These are phyloP conservation scores for Pararge aegeria DNA, from an alignment of 1,140 invertebrate species.

Conservation along the genomic window DNA sequence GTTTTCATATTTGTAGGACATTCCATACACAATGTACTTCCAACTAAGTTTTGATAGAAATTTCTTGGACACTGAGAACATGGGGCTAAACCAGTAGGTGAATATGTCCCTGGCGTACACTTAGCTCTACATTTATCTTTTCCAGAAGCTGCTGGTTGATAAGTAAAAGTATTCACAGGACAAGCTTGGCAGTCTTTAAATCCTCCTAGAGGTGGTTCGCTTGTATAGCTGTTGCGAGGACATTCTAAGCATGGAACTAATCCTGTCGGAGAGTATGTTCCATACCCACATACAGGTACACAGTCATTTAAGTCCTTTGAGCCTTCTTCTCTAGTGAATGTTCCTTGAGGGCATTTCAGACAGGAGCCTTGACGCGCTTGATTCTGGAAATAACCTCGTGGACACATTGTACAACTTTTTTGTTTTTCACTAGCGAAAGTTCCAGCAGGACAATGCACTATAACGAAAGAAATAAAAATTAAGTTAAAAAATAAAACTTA, in stretches of 20 bases:
- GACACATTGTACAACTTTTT: slow-evolving; percentile 93
- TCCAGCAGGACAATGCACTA: slow-evolving; percentile 96
- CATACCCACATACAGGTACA: slow-evolving; percentile 96
- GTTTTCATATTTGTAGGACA: slow-evolving; percentile 94
- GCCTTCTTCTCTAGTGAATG: slow-evolving; percentile 95
- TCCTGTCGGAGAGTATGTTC: slow-evolving; percentile 96
- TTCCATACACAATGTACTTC: slow-evolving; percentile 91
- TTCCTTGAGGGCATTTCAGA: slow-evolving; percentile 93
- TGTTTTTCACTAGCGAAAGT: slow-evolving; percentile 94
- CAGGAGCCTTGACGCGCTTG: slow-evolving; percentile 92
- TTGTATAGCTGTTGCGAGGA: slow-evolving; percentile 94
- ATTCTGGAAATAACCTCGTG: slow-evolving; percentile 95
- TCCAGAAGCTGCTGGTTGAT: slow-evolving; percentile 93
- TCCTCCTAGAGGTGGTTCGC: slow-evolving; percentile 92
- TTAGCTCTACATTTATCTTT: slow-evolving; percentile 93
- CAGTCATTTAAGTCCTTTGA: slow-evolving; percentile 91
- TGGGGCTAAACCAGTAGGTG: slow-evolving; percentile 95
- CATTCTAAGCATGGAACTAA: slow-evolving; percentile 97
- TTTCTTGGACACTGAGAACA: slow-evolving; percentile 96
- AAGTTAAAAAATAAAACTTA: no score
- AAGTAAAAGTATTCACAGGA: slow-evolving; percentile 94
- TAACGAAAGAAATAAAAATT: slow-evolving; percentile 58
- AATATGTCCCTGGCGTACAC: slow-evolving; percentile 96
- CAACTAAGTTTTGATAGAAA: slow-evolving; percentile 92
- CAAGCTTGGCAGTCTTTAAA: slow-evolving; percentile 97